Evolutionary conservation across 2,888 invertebrate species (phyloP), one percentile per base, ranked within the genome.

Genomic region (Machimus rusticus): DNA sequence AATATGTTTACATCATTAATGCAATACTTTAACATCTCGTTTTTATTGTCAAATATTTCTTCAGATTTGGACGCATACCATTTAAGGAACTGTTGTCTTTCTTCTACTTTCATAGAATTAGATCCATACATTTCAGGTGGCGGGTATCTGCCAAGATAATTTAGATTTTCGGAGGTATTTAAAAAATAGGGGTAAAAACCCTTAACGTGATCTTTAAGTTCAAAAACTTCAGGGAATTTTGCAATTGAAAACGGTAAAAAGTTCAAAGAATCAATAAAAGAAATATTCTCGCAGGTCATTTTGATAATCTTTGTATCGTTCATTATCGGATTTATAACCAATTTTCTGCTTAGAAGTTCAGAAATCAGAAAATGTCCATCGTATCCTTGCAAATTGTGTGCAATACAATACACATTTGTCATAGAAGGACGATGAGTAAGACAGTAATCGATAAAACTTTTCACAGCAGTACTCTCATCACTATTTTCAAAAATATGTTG

Each of bases 201-300:
- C 23, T 87, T 81, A 57, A 43, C 46, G 37, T 77, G 55, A 43
- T 77, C 55, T 86, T 76, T 31, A 77, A 79, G 79, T 16, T 81
- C 66, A 74, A 87, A 87, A 57, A 87, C 81, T 19, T 87, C n/a
- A 14, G 87, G 87, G 31, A 87, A 87, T 66, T 86, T 51, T 39
- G 78, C 43, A 55, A 78, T 43, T 14, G 86, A 31, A 39, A 86
- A 51, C 78, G 86, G 23, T 57, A 87, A 51, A 81, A 55, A 87
- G 31, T 87, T 81, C 37, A 87, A 81, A 55, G 34, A 34, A 74
- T 74, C 34, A 81, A 86, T 86, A 55, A 86, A 86, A 74, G n/a
- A 55, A 9, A 86, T 51, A 55, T 78, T 86, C 37, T 66, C 74
- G 34, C 79, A 86, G 16, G 78, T 86, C 28, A 86, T n/a, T 39